Evolutionary conservation across 2,888 invertebrate species (phyloP), one percentile per base, ranked within the genome.

Genomic region (Xanthostigma xanthostigma): DNA sequence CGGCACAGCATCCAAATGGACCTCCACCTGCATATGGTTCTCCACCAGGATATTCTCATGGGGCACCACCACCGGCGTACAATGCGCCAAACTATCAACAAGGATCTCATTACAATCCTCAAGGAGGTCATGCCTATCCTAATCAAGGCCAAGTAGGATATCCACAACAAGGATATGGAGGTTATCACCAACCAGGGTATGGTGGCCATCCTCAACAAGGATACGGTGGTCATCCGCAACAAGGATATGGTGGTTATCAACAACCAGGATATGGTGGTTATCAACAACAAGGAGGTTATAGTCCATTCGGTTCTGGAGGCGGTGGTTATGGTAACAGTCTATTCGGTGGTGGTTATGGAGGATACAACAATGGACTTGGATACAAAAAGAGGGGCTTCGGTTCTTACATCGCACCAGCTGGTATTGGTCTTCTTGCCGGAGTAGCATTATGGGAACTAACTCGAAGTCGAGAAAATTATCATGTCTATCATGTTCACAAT

Each of bases 391-490:
- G 27, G 6, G 27, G 27, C 27, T 27, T 27, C 27, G 27, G 27
- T 27, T 27, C 27, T 27, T 27, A 27, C 27, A 27, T 27, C 6
- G 27, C 27, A 6, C 27, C 27, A 5, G 27, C 27, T 6, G 27
- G 27, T 6, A 27, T 27, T 27, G 27, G 27, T 27, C 27, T 38
- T 27, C 12, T 48, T 9, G 48, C 48, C 13, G 48, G 48, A 9
- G 27, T 48, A 2, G 48, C 48, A 5, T 27, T 48, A 12, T 48
- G 48, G 48, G 48, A 48, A 17, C 34, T 48, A 2, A 14, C 36
- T 17, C 42, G 42, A 42, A 48, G 43, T 37, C 42, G 41, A 9
- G 43, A 48, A 13, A 14, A 42, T 14, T 14, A 17, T 10, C 40
- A 12, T 3, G 40, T 39, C 40, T 14, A 39, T 3, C 40, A 39